Evolutionary conservation across 2,113 vertebrate genomes (phyloP).

Genomic region (Cyrtonyx montezumae): DNA sequence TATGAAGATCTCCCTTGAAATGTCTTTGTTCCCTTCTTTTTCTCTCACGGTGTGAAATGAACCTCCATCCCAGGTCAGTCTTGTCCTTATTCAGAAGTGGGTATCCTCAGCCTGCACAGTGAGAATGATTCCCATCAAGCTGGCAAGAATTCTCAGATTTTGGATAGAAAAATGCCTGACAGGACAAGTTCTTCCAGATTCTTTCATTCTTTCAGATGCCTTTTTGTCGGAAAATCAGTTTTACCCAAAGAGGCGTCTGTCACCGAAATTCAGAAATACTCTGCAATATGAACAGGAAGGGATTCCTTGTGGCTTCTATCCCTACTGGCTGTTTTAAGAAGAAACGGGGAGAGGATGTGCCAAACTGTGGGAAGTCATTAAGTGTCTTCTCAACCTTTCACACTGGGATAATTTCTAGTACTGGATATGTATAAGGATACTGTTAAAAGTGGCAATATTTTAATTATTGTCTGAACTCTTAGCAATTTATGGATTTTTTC

Average conservation of each 20-base stretch:
- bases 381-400: not conserved
- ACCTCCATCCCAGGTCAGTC: rapidly evolving
- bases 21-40: not conserved
- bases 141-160: not conserved
- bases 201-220: not conserved
- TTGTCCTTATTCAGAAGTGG: not conserved
- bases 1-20: not conserved
- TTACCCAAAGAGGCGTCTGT: not conserved
- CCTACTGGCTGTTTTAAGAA: not conserved
- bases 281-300: not conserved
- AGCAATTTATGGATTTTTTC: not conserved
- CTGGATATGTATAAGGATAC: not conserved
- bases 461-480: not conserved
- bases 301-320: not conserved
- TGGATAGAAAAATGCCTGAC: not conserved
- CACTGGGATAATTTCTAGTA: not conserved
- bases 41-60: not conserved
- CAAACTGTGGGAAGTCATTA: not conserved
- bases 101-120: not conserved
- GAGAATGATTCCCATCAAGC: not conserved
- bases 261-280: not conserved
- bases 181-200: not conserved
- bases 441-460: not conserved
- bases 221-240: not conserved
- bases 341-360: not conserved